Percentiles rank a stretch among this genome's conserved stretches.
phyloP scores from a whole-genome alignment of 2,113 vertebrate species.

The Chloroceryle aenea region DNA sequence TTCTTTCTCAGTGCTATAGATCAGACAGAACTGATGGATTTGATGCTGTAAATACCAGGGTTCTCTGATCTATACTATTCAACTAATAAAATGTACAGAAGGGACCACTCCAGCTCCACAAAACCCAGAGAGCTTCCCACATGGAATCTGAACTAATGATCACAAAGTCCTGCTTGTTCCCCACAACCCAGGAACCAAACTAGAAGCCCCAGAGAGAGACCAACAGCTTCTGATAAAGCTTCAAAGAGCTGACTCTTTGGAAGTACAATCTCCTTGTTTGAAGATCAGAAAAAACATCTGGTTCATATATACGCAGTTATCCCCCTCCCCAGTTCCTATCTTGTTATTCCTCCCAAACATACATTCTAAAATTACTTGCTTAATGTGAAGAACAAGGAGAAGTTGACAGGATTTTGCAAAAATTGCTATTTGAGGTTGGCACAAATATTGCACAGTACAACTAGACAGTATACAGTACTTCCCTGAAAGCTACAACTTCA shows the following conservation, averaged over 20 bases:
- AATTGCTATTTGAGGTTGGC: neutral
- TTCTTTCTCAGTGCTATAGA: neutral
- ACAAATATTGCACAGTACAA: neutral
- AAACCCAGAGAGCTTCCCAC: neutral
- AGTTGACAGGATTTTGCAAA: neutral
- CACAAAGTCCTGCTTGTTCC: neutral
- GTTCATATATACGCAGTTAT: neutral
- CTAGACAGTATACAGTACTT: neutral
- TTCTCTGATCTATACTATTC: neutral
- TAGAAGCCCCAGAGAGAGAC: neutral
- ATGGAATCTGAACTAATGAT: neutral
- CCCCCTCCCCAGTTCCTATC: neutral
- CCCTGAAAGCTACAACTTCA: neutral
- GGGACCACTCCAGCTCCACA: neutral
- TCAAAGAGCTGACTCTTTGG: neutral
- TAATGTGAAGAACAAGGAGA: neutral
- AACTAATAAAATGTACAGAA: neutral
- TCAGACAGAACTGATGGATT: neutral
- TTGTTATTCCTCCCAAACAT: neutral
- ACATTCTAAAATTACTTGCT: neutral
- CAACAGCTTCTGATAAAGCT: neutral
- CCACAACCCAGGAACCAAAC: neutral
- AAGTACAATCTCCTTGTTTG: neutral
- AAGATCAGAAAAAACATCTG: neutral
- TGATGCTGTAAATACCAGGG: neutral